A percentile compares a stretch with the other conserved stretches of the same genome.
These are phyloP conservation scores for Dyspetes luteomarginatus DNA, from an alignment of 2,888 invertebrate species.

Conservation along the genomic window DNA sequence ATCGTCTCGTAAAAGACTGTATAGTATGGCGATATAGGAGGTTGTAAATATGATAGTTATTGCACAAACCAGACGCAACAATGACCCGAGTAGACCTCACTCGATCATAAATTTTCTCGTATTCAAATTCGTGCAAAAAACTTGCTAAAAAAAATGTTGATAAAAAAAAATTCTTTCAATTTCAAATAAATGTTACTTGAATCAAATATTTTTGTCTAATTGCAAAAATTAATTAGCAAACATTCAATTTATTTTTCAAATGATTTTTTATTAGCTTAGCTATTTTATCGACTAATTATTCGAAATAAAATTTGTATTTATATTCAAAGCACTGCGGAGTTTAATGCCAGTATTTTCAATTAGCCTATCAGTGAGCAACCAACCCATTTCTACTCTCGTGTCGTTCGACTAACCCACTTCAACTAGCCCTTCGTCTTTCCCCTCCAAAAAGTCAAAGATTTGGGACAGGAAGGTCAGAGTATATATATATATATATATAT, in stretches of 20 bases:
- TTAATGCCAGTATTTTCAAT: too few relatives aligned
- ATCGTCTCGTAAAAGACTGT: slow-evolving; percentile 32
- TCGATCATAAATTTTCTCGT: slow-evolving; percentile 23
- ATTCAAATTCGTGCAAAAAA: background rate
- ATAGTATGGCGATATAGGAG: slow-evolving; percentile 22
- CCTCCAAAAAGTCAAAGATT: slow-evolving; percentile 33
- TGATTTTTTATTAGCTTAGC: too few relatives aligned
- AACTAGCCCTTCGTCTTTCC: slow-evolving; percentile 11
- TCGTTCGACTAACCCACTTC: slow-evolving; percentile 62
- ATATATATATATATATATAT: background rate
- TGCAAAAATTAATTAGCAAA: too few relatives aligned
- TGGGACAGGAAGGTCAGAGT: slow-evolving; percentile 56
- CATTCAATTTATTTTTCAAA: too few relatives aligned
- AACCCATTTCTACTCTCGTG: slow-evolving; percentile 30
- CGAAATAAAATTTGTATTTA: too few relatives aligned
- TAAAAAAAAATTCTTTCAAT: background rate
- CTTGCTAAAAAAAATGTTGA: too few relatives aligned
- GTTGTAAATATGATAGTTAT: slow-evolving; percentile 7
- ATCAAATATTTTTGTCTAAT: too few relatives aligned
- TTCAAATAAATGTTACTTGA: background rate
- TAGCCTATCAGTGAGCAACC: slow-evolving; percentile 19
- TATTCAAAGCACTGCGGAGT: too few relatives aligned
- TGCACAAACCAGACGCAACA: slow-evolving; percentile 14
- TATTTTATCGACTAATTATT: too few relatives aligned
- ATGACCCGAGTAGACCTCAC: slow-evolving; percentile 8